A percentile compares a stretch with the other conserved stretches of the same genome.
These are phyloP conservation scores for Alligator sinensis DNA, from an alignment of 2,113 vertebrate genomes.

Conservation along the genomic window DNA sequence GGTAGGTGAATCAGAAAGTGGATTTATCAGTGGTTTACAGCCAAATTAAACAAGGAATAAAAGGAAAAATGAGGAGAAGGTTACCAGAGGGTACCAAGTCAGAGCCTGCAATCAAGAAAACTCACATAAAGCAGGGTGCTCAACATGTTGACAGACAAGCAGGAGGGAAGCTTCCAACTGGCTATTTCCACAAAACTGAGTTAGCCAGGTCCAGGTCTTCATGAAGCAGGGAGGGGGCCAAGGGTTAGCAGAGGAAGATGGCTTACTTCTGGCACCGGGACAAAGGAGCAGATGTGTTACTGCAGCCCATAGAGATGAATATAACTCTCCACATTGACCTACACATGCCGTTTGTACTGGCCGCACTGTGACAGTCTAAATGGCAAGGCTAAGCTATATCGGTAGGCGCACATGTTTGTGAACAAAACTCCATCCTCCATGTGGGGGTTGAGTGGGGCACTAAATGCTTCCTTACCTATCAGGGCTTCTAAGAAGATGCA, in stretches of 20 bases:
- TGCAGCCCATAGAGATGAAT: conserved; percentile 4
- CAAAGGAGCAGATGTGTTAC: not conserved
- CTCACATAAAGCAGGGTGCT: rapidly evolving
- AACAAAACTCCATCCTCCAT: not conserved
- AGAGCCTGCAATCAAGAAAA: not conserved
- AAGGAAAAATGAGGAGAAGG: rapidly evolving
- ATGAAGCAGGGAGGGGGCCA: not conserved
- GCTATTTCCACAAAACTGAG: not conserved
- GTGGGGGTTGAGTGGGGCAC: not conserved
- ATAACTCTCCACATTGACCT: not conserved
- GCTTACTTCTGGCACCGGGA: not conserved
- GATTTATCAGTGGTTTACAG: not conserved
- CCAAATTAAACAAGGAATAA: conserved; percentile 7
- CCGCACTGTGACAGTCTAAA: not conserved
- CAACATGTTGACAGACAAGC: rapidly evolving
- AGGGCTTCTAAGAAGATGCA: not conserved
- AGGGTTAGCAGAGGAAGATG: not conserved
- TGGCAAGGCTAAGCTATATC: not conserved
- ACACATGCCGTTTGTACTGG: not conserved
- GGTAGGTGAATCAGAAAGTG: conserved; percentile 39
- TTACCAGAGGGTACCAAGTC: not conserved
- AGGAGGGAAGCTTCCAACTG: conserved; percentile 21
- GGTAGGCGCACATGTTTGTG: not conserved
- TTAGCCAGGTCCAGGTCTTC: conserved; percentile 13
- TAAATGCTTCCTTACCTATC: not conserved